A percentile compares a stretch with the other conserved stretches of the same genome.
phyloP scores from a whole-genome alignment of 2,797 vertebrate genomes.

The Artibeus lituratus region DNA sequence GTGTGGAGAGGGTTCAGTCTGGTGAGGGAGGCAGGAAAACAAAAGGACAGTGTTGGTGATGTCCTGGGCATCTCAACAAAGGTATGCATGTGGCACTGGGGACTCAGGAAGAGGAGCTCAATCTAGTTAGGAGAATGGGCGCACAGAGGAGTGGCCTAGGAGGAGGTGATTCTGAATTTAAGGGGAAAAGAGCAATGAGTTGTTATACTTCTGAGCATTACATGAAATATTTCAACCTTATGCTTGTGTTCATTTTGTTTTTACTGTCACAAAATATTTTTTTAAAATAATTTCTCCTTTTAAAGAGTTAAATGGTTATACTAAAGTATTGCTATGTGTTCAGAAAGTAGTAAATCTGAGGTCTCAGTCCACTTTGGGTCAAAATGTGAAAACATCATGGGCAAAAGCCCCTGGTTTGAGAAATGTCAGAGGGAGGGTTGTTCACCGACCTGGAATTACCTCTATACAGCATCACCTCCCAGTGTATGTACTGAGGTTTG shows the following conservation, averaged over 20 bases:
- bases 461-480: background rate
- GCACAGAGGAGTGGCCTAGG: fast-evolving
- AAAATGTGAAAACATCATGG: background rate
- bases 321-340: background rate
- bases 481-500: background rate
- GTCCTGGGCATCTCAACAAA: background rate
- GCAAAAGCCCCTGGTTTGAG: background rate
- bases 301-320: background rate
- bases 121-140: background rate
- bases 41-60: background rate
- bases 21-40: background rate
- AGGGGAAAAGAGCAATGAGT: background rate
- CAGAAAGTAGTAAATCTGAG: background rate
- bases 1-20: background rate
- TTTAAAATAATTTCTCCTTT: background rate
- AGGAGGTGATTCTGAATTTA: background rate
- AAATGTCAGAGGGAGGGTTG: background rate
- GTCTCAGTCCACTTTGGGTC: background rate
- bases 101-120: background rate
- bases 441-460: background rate
- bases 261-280: background rate
- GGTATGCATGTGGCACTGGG: fast-evolving
- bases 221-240: background rate
- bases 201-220: background rate
- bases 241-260: background rate